These are phyloP conservation scores for Catostomus latipinnis DNA, from an alignment of 2,797 vertebrate species.

Conservation along the genomic window DNA sequence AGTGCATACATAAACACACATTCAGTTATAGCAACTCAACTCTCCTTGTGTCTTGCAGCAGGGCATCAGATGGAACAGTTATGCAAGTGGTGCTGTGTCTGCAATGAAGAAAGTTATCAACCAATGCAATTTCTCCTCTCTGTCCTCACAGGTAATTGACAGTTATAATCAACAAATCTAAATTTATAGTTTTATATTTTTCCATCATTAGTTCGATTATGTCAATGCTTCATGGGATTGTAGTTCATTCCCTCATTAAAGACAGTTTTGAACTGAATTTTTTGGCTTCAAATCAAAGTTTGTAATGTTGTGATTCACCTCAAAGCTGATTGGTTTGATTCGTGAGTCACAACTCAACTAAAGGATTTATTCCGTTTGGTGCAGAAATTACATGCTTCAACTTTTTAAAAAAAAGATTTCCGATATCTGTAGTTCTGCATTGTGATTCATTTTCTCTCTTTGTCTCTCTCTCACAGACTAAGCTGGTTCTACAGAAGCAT, in stretches of 20 bases:
- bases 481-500: slow-evolving; percentile 98
- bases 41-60: slow-evolving; percentile 72
- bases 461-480: slow-evolving; percentile 81
- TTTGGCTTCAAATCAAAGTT: too few relatives aligned
- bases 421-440: not conserved
- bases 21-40: not conserved
- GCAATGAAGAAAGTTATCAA: slow-evolving; percentile 84
- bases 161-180: not conserved
- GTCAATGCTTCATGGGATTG: too few relatives aligned
- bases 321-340: too few relatives aligned
- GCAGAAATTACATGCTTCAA: not conserved
- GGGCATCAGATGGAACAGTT: slow-evolving; percentile 81
- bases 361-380: too few relatives aligned
- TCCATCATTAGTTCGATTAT: too few relatives aligned
- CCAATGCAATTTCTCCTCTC: slow-evolving; percentile 79
- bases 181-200: too few relatives aligned
- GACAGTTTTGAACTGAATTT: too few relatives aligned
- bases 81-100: slow-evolving; percentile 76
- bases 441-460: not conserved
- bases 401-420: not conserved
- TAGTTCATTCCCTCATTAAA: too few relatives aligned
- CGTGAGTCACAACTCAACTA: too few relatives aligned
- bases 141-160: slow-evolving; percentile 82
- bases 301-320: too few relatives aligned
- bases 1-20: not conserved